Conservation (phyloP, 1,140 invertebrate species). For the Ctenoplectra terminalis region DNA sequence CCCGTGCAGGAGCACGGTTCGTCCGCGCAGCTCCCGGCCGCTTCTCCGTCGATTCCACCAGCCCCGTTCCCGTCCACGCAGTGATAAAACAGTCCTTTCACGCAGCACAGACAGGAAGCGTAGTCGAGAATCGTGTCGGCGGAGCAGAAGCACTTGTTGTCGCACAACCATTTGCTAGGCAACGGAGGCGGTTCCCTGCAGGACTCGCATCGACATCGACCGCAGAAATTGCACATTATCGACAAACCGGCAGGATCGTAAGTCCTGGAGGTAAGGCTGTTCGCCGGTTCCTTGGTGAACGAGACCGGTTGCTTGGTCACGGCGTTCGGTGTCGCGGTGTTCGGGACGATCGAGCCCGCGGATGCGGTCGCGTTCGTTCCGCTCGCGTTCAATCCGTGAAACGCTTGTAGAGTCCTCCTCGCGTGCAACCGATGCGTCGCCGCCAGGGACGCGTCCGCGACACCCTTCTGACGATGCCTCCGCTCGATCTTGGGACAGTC, state of each 20-base stretch:
- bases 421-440: conserved; percentile 70
- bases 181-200: conserved; percentile 92
- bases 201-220: conserved; percentile 92
- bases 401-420: conserved; percentile 56
- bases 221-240: conserved; percentile 93
- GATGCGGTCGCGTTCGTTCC: conserved; percentile 51
- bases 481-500: conserved; percentile 75
- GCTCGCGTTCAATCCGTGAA: conserved; percentile 57
- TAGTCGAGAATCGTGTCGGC: conserved; percentile 94
- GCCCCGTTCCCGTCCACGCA: conserved; percentile 88
- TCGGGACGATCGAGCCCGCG: conserved; percentile 69
- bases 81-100: conserved; percentile 96
- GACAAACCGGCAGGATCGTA: conserved; percentile 80
- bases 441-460: conserved; percentile 56
- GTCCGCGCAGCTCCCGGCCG: conserved; percentile 88
- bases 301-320: conserved; percentile 85
- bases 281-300: conserved; percentile 83
- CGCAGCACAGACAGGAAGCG: conserved; percentile 95
- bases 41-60: conserved; percentile 84
- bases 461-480: conserved; percentile 61
- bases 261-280: conserved; percentile 70
- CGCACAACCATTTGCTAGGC: conserved; percentile 94
- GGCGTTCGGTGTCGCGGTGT: conserved; percentile 58
- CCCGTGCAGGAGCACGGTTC: conserved; percentile 94
- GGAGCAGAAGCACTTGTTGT: conserved; percentile 92